Percentiles rank a stretch among this genome's conserved stretches.
phyloP scores from a whole-genome alignment of 2,797 vertebrate genomes.

The Lithobates pipiens region DNA sequence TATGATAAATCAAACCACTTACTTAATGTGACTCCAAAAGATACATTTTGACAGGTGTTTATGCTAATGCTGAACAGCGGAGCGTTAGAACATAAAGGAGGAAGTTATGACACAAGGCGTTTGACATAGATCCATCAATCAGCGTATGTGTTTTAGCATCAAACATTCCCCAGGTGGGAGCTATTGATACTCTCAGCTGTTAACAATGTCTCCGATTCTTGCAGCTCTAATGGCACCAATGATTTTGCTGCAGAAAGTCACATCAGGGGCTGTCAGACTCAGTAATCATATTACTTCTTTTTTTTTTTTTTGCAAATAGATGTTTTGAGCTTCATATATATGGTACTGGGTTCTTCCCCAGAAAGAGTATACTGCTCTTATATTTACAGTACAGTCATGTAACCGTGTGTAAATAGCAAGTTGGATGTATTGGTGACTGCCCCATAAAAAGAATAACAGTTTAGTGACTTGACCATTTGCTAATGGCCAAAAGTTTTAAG shows the following conservation, averaged over 20 bases:
- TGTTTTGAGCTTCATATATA: background rate
- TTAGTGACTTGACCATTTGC: too few species aligned
- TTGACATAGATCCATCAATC: constrained; percentile 24
- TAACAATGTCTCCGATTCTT: constrained; percentile 3
- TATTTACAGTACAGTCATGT: too few species aligned
- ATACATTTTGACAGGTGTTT: constrained; percentile 41
- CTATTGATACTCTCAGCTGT: background rate
- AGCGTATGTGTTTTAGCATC: constrained; percentile 25
- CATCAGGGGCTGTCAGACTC: constrained; percentile 4
- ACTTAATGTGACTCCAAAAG: background rate
- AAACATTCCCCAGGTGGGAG: constrained; percentile 31
- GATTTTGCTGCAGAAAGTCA: background rate
- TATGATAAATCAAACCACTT: constrained; percentile 26
- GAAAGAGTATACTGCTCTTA: too few species aligned
- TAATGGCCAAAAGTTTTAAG: too few species aligned
- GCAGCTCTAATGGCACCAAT: constrained; percentile 5
- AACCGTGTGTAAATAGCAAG: too few species aligned
- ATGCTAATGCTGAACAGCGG: constrained; percentile 16
- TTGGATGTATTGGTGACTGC: too few species aligned
- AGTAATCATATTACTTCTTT: background rate
- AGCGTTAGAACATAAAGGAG: background rate
- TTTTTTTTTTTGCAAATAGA: background rate
- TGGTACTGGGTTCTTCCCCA: too few species aligned
- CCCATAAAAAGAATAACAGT: too few species aligned
- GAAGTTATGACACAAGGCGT: background rate